phyloP scores from a whole-genome alignment of 2,888 invertebrate species.

The Mellilla xanthometata region DNA sequence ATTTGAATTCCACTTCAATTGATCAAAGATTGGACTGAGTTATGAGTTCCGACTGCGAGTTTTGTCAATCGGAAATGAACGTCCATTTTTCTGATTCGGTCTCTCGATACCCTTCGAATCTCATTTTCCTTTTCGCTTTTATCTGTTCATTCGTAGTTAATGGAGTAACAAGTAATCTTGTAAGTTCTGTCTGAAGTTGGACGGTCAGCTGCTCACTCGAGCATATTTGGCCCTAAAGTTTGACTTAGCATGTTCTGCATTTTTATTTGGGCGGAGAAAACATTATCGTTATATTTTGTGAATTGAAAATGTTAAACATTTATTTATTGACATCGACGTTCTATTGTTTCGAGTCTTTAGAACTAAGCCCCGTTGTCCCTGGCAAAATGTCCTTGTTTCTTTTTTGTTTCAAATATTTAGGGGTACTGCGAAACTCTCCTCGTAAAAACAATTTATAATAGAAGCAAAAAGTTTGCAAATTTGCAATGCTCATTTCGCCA shows the following conservation, averaged over 20 bases:
- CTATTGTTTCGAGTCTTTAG: constrained; percentile 36
- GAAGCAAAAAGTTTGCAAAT: constrained; percentile 30
- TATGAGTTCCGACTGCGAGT: constrained; percentile 26
- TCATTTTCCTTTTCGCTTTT: constrained; percentile 19
- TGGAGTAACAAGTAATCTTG: constrained; percentile 16
- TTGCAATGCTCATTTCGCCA: constrained; percentile 30
- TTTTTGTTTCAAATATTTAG: constrained; percentile 9
- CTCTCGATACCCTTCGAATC: constrained; percentile 19
- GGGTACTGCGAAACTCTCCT: no score
- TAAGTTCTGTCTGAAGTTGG: constrained; percentile 3
- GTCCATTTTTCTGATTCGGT: constrained; percentile 27
- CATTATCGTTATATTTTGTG: constrained; percentile 26
- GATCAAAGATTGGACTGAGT: constrained; percentile 37
- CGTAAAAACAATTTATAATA: constrained; percentile 27
- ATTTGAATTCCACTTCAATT: constrained; percentile 37
- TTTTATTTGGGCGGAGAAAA: constrained; percentile 6
- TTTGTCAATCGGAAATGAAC: constrained; percentile 29
- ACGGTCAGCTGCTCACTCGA: neutral
- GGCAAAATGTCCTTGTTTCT: constrained; percentile 30
- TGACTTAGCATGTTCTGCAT: neutral
- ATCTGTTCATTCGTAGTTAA: constrained; percentile 15
- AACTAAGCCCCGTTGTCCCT: constrained; percentile 37
- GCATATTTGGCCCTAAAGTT: no score
- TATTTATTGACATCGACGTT: constrained; percentile 31
- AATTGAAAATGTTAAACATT: constrained; percentile 37